Percentiles rank a stretch among this genome's conserved stretches.
These are phyloP conservation scores for Drosophila peninsularis DNA, from an alignment of 2,888 invertebrate species.

Conservation along the genomic window DNA sequence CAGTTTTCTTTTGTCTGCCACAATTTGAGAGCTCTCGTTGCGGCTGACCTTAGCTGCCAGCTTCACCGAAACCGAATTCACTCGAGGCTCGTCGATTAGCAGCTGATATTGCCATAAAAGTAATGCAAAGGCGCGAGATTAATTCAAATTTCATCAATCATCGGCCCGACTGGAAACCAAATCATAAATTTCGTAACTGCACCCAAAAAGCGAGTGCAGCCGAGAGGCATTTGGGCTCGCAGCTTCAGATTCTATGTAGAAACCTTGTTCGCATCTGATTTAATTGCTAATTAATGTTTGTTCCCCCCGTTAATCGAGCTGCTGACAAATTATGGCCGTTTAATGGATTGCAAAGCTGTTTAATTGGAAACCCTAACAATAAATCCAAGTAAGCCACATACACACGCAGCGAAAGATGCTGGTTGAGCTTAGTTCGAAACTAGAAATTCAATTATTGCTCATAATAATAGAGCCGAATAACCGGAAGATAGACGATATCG, in stretches of 20 bases:
- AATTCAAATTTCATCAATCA: constrained; percentile 54
- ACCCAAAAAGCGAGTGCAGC: constrained; percentile 54
- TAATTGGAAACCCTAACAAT: constrained; percentile 47
- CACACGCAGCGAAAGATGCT: constrained; percentile 47
- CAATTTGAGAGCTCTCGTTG: constrained; percentile 27
- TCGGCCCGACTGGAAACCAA: constrained; percentile 18
- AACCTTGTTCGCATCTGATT: constrained; percentile 61
- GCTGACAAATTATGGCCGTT: constrained; percentile 68
- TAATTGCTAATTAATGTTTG: constrained; percentile 73
- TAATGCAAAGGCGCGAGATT: constrained; percentile 27
- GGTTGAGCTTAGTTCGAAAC: constrained; percentile 62
- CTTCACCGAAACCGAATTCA: constrained; percentile 14
- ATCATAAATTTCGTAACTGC: constrained; percentile 34
- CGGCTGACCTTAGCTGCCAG: constrained; percentile 53
- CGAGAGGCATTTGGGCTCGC: constrained; percentile 3
- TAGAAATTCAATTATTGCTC: constrained; percentile 70
- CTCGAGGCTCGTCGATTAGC: constrained; percentile 40
- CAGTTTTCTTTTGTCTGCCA: constrained; percentile 40
- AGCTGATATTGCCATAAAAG: constrained; percentile 8
- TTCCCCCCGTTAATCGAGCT: constrained; percentile 50
- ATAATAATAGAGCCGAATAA: constrained; percentile 52
- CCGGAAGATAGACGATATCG: constrained; percentile 62
- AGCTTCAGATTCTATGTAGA: constrained; percentile 29
- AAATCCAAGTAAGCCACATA: constrained; percentile 18
- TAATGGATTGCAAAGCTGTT: constrained; percentile 41